These are phyloP conservation scores for Sycon ciliatum DNA, from an alignment of 37 sponge, comb jelly and placozoan species.

Conservation along the genomic window DNA sequence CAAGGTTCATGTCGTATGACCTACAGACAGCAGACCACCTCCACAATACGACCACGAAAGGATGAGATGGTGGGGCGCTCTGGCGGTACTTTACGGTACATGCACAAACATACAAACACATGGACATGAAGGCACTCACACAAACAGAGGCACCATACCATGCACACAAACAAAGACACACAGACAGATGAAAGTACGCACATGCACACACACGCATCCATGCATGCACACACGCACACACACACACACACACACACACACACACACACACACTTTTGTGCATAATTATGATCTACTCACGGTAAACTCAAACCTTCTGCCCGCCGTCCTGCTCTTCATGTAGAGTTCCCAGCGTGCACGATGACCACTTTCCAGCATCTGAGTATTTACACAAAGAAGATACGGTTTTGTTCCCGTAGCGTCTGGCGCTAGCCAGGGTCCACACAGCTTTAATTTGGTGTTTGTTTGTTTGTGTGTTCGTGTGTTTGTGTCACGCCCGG, in stretches of 20 bases:
- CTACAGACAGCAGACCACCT: too few relatives aligned
- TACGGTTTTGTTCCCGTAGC: too few relatives aligned
- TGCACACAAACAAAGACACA: conserved; percentile 23
- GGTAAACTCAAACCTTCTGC: too few relatives aligned
- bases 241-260: conserved; percentile 46
- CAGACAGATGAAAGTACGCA: not conserved
- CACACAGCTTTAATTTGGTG: too few relatives aligned
- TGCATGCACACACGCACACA: conserved; percentile 35
- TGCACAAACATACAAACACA: conserved; percentile 5
- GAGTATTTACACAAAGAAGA: not conserved
- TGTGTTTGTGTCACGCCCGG: too few relatives aligned
- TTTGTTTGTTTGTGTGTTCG: too few relatives aligned
- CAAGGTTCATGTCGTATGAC: too few relatives aligned
- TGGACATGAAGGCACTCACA: conserved; percentile 3
- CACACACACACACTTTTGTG: conserved; percentile 14
- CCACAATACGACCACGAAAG: too few relatives aligned
- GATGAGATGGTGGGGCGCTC: too few relatives aligned
- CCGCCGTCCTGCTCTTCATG: conserved; percentile 14
- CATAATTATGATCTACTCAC: too few relatives aligned
- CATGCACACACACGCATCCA: conserved; percentile 25
- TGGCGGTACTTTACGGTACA: too few relatives aligned
- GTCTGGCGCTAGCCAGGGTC: too few relatives aligned
- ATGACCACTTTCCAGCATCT: conserved; percentile 32
- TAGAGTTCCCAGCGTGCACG: conserved; percentile 38
- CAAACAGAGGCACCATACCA: conserved; percentile 11